phyloP scores from a whole-genome alignment of 2,797 vertebrate species.

The Jordanella pulchra region DNA sequence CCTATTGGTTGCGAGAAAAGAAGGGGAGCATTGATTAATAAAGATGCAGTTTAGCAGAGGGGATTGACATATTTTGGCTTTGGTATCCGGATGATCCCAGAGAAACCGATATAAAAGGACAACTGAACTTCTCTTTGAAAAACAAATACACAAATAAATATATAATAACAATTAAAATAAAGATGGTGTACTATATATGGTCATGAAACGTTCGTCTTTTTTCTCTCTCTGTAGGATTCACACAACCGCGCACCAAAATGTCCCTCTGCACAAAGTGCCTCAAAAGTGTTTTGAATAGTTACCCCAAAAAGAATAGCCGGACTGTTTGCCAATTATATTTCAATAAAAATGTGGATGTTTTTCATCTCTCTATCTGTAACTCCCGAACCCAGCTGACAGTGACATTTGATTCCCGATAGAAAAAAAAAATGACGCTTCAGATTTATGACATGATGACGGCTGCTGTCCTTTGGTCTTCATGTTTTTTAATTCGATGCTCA shows the following conservation, averaged over 20 bases:
- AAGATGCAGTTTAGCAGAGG: constrained; percentile 35
- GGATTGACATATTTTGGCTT: constrained; percentile 41
- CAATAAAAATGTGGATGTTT: constrained; percentile 1
- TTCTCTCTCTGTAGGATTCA: constrained; percentile 14
- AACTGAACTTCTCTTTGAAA: constrained; percentile 46
- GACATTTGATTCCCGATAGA: constrained; percentile 48
- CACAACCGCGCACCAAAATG: constrained; percentile 27
- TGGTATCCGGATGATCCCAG: constrained; percentile 59
- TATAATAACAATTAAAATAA: constrained; percentile 9
- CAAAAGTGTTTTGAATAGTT: not conserved
- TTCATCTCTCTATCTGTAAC: constrained; percentile 43
- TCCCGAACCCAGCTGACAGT: constrained; percentile 27
- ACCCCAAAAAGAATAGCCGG: not conserved
- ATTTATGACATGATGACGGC: constrained; percentile 55
- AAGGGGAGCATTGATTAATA: constrained; percentile 48
- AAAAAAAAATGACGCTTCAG: constrained; percentile 25
- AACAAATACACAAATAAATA: constrained; percentile 1
- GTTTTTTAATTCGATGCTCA: constrained; percentile 25
- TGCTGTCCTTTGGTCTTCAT: constrained; percentile 29
- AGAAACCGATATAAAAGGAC: constrained; percentile 44
- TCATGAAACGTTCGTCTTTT: constrained; percentile 43
- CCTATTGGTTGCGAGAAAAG: constrained; percentile 44
- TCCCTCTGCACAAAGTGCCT: constrained; percentile 27
- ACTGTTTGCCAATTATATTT: not conserved
- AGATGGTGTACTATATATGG: constrained; percentile 33